Evolutionary conservation across 2,888 invertebrate species (phyloP), one percentile per base, ranked within the genome.

Genomic region (Acleris emargana): DNA sequence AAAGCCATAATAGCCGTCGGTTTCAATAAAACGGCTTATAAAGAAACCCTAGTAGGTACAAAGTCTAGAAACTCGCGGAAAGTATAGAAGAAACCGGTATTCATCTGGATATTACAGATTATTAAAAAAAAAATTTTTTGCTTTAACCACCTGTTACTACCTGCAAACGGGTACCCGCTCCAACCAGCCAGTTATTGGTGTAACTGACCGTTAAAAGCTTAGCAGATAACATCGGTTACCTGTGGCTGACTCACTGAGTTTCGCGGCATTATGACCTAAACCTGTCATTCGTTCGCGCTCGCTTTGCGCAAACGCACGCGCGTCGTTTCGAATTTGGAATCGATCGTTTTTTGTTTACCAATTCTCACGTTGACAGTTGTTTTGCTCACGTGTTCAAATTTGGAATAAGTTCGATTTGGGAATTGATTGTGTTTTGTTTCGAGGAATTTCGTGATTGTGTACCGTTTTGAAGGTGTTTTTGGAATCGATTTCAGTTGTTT

Each of bases 211-310:
- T 49, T 28, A 50, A 62, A 52, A 49, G 62, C 70, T 66, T 67
- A 49, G 51, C 28, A 38, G 58, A 62, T 67, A 67, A 66, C 22
- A 58, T 69, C 71, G 17, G 47, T 51, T 84, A 84, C 84, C 84
- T 84, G 81, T 59, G 68, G 68, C 71, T 67, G 69, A 50, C 64
- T 62, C 67, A 69, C 70, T 70, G 69, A 75, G 74, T 76, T 80
- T 80, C 78, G 79, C 80, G 76, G 76, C 81, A 76, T 78, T 79
- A 83, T 84, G 81, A 83, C 84, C 82, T 75, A 82, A 83, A 84
- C 84, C 81, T 87, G 87, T 88, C 88, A 88, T 86, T 88, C 86
- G 79, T 71, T 72, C 77, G 81, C 79, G 82, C 76, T 73, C 74
- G 73, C 76, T 72, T 70, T 80, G 78, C 83, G 80, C 78, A 79